These are phyloP conservation scores for Euphysa ruthae DNA, from an alignment of 30 jellyfish, hydroid and myxozoan species.

Conservation along the genomic window DNA sequence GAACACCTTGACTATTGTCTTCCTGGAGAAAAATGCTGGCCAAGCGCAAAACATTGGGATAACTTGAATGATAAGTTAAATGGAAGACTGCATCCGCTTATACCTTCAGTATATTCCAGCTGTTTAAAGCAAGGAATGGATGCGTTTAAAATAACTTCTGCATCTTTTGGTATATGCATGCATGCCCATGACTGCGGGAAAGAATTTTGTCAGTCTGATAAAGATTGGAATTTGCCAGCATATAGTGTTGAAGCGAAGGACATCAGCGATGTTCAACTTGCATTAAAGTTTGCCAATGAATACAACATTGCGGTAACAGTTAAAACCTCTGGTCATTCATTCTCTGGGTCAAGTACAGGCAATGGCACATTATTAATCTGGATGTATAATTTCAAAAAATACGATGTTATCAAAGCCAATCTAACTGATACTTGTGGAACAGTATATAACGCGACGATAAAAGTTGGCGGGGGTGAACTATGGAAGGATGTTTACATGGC, in stretches of 20 bases:
- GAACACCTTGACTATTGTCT: no score
- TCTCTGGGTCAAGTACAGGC: constrained; percentile 6
- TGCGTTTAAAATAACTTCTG: neutral
- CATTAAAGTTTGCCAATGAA: neutral
- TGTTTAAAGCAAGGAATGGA: neutral
- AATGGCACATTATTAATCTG: neutral
- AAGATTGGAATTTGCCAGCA: neutral
- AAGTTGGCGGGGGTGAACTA: constrained; percentile 10
- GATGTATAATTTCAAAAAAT: neutral
- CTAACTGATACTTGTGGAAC: constrained; percentile 9
- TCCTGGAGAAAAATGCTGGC: constrained; percentile 15
- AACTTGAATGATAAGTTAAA: neutral
- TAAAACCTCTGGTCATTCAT: constrained; percentile 12
- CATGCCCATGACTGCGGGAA: constrained; percentile 1
- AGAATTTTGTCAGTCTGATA: neutral
- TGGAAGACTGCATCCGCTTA: neutral
- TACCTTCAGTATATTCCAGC: neutral
- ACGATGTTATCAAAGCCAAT: neutral
- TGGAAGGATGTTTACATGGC: constrained; percentile 1
- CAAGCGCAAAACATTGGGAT: neutral
- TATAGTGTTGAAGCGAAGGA: constrained; percentile 1
- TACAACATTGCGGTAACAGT: constrained; percentile 4
- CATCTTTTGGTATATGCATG: constrained; percentile 7
- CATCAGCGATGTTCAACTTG: neutral
- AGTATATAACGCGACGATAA: neutral